Evolutionary conservation across 2,113 vertebrate species (phyloP).

Genomic region (Tenrec ecaudatus): DNA sequence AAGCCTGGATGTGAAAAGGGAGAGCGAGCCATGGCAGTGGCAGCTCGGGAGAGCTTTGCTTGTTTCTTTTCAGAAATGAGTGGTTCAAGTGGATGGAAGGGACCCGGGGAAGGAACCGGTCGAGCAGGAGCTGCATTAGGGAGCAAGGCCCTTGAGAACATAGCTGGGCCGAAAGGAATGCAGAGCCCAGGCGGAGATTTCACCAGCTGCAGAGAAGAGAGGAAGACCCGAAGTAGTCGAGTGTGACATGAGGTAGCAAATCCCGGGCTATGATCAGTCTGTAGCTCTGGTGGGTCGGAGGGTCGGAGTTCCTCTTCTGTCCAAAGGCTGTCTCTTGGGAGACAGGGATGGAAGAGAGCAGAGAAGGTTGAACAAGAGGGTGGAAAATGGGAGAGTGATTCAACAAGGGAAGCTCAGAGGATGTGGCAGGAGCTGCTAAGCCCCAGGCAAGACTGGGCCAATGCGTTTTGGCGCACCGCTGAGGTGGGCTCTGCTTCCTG

Average conservation of each 20-base stretch:
- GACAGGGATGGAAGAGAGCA: not conserved
- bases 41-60: not conserved
- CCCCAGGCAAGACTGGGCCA: not conserved
- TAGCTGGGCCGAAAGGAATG: not conserved
- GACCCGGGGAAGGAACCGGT: not conserved
- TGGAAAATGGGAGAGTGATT: not conserved
- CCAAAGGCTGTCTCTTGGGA: not conserved
- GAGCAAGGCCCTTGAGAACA: not conserved
- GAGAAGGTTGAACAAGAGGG: not conserved
- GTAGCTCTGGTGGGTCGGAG: not conserved
- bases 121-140: not conserved
- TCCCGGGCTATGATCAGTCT: not conserved
- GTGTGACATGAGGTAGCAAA: not conserved
- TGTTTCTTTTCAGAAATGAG: slow-evolving; percentile 5
- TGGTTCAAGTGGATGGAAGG: not conserved
- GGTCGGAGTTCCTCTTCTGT: not conserved
- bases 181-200: not conserved
- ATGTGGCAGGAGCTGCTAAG: not conserved
- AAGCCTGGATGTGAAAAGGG: not conserved
- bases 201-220: not conserved
- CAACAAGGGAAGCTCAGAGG: not conserved
- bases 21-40: not conserved
- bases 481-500: not conserved
- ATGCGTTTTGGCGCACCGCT: not conserved
- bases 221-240: not conserved